Evolutionary conservation across 2,888 invertebrate genomes (phyloP), one percentile per base, ranked within the genome.

Genomic region (Eremobia ochroleuca): DNA sequence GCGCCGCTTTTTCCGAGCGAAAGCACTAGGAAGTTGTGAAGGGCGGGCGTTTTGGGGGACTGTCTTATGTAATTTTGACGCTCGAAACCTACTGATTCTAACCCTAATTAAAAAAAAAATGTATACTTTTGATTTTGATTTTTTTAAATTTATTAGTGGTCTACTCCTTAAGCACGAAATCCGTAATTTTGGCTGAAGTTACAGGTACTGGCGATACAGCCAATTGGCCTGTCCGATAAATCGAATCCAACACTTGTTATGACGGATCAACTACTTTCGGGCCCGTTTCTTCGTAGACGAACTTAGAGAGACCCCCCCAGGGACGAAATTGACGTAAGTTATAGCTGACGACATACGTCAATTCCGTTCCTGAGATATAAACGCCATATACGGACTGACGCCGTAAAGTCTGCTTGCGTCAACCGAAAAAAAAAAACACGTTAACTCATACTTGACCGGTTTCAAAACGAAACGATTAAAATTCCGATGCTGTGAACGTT

Each of bases 401-500:
- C 73, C 68, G 49, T 37, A 72, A 61, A 65, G 82, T 82, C 79
- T 82, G 72, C 61, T 62, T 86, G 59, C 75, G 75, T 84, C 86
- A 84, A 78, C 59, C 8, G 13, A 43, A 76, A 73, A 80, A 75
- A 73, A 80, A 65, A 61, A 58, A 61, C 62, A 67, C n/a, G 28
- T 15, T 73, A 67, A 64, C 67, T 77, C 77, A 74, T 77, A 79
- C 88, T 87, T 84, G 88, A 82, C 76, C 79, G 65, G 65, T 71
- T 78, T 82, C 37, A 46, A 68, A 85, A 71, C 69, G 72, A 69
- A 62, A 31, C 76, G 82, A 88, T 87, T 86, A 85, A 87, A 88
- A 87, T 87, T 59, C 85, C 88, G 25, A 78, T 67, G 83, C 13
- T 84, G 77, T 67, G 55, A 67, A 61, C 77, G 79, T 77, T 79